Percentiles rank a stretch among this genome's conserved stretches.
phyloP scores from a whole-genome alignment of 2,113 vertebrate species.

The Sphyrna mokarran region DNA sequence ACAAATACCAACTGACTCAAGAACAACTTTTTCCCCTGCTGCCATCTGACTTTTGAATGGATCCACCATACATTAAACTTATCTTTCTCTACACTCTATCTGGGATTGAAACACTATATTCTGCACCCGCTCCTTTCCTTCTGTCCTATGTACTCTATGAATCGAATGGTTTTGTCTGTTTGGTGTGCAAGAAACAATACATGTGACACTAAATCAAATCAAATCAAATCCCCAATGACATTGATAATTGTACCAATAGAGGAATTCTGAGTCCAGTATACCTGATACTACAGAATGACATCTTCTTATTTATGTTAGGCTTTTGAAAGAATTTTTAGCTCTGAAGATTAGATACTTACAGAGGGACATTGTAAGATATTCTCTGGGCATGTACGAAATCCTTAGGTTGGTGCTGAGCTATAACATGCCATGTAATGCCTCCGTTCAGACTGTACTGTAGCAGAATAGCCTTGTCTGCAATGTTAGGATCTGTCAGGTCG shows the following conservation, averaged over 20 bases:
- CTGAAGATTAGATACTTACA: slow-evolving; percentile 72
- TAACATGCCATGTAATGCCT: slow-evolving; percentile 92
- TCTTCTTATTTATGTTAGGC: neutral
- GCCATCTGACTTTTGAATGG: no score
- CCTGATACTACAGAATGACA: neutral
- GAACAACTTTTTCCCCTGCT: no score
- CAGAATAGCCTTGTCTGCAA: slow-evolving; percentile 86
- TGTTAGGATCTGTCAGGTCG: slow-evolving; percentile 76
- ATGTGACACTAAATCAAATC: no score
- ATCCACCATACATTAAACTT: no score
- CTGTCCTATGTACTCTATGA: no score
- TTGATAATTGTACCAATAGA: neutral
- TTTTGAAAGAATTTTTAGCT: neutral
- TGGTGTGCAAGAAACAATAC: no score
- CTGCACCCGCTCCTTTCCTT: no score
- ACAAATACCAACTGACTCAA: no score
- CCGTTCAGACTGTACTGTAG: slow-evolving; percentile 95
- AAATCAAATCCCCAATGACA: neutral
- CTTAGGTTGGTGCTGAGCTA: slow-evolving; percentile 96
- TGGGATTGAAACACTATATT: no score
- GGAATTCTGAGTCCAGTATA: neutral
- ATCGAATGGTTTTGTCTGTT: no score
- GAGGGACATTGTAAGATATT: slow-evolving; percentile 92
- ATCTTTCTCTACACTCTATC: no score
- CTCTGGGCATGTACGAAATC: slow-evolving; percentile 96